Conservation (phyloP, 1,140 invertebrate species). For the Drosophila lowei region DNA sequence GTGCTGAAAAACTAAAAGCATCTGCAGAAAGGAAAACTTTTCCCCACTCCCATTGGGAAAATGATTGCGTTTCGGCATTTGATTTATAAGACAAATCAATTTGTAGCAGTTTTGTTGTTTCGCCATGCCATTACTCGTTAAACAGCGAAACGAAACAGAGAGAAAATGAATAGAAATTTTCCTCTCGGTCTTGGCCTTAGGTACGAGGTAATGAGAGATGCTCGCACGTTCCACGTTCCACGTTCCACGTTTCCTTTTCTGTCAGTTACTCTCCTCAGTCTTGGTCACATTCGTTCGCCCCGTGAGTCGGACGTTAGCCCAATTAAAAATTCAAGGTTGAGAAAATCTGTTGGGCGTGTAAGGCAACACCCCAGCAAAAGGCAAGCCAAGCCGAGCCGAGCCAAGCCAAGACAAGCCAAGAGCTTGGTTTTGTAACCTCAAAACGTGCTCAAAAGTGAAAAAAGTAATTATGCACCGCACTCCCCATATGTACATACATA, state of each 20-base stretch:
- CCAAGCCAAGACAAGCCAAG: background rate
- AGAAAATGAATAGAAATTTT: slow-evolving; percentile 33
- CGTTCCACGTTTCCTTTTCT: slow-evolving; percentile 37
- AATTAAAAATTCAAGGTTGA: slow-evolving; percentile 77
- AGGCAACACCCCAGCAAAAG: slow-evolving; percentile 32
- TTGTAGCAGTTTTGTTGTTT: slow-evolving; percentile 68
- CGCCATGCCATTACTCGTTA: slow-evolving; percentile 32
- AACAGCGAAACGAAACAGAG: slow-evolving; percentile 30
- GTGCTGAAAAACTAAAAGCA: slow-evolving; percentile 73
- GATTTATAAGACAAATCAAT: slow-evolving; percentile 76
- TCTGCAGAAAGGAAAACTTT: slow-evolving; percentile 50
- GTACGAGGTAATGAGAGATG: slow-evolving; percentile 57
- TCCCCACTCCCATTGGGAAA: slow-evolving; percentile 27
- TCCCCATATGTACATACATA: background rate
- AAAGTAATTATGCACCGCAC: slow-evolving; percentile 59
- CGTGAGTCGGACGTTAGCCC: slow-evolving; percentile 54
- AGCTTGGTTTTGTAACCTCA: slow-evolving; percentile 60
- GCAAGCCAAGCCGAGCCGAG: background rate
- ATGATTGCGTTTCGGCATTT: slow-evolving; percentile 48
- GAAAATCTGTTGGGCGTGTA: slow-evolving; percentile 64
- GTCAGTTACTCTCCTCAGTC: slow-evolving; percentile 9
- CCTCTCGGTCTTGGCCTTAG: slow-evolving; percentile 37
- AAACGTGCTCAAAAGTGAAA: slow-evolving; percentile 71
- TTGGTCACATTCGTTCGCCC: slow-evolving; percentile 14
- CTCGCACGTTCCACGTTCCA: slow-evolving; percentile 49